Conservation (phyloP, 2,888 invertebrate species). For the Ormia ochracea region DNA sequence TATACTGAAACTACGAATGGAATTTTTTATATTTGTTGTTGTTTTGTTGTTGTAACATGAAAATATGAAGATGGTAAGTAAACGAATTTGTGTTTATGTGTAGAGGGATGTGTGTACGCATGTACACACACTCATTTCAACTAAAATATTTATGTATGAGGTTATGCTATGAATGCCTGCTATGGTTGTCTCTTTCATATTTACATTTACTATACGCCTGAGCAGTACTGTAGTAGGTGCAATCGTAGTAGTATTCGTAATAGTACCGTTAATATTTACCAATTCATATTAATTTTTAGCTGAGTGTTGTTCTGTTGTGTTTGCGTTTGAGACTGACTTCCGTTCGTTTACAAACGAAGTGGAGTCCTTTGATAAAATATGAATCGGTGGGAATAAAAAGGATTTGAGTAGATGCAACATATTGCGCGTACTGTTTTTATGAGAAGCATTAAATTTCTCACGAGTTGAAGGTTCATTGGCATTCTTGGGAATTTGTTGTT, state of each 20-base stretch:
- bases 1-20: background rate
- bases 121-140: background rate
- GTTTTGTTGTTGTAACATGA: constrained; percentile 4
- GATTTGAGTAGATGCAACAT: background rate
- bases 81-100: background rate
- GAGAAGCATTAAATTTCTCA: constrained; percentile 33
- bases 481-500: constrained; percentile 28
- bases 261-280: constrained; percentile 40
- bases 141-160: background rate
- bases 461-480: constrained; percentile 59
- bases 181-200: constrained; percentile 24
- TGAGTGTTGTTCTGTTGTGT: background rate
- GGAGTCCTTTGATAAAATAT: constrained; percentile 38
- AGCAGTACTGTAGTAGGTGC: constrained; percentile 51
- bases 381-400: constrained; percentile 30
- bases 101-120: background rate
- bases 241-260: constrained; percentile 51
- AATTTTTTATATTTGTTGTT: background rate
- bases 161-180: background rate
- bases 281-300: constrained; percentile 11
- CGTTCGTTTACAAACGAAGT: constrained; percentile 43
- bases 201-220: constrained; percentile 39
- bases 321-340: constrained; percentile 45
- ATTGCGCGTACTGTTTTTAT: background rate
- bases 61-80: constrained; percentile 55